Evolutionary conservation across 2,888 invertebrate species (phyloP).

Genomic region (Ethmia dodecea): DNA sequence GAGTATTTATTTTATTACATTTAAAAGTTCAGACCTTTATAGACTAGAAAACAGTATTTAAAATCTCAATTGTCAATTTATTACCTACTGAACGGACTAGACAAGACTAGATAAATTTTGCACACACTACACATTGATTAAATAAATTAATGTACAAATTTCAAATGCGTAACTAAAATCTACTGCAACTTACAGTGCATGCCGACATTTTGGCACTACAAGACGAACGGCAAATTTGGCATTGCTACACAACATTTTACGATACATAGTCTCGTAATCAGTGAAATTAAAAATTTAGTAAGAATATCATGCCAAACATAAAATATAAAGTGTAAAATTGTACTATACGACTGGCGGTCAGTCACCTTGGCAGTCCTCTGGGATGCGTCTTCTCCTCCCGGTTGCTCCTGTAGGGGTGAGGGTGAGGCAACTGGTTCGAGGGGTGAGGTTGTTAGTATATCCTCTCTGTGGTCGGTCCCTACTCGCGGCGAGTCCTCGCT

Average conservation of each 20-base stretch:
- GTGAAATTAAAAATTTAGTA: slow-evolving; percentile 69
- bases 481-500: slow-evolving; percentile 31
- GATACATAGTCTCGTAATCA: slow-evolving; percentile 59
- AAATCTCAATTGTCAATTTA: slow-evolving; percentile 20
- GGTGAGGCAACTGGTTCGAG: slow-evolving; percentile 59
- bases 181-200: slow-evolving; percentile 44
- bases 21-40: slow-evolving; percentile 42
- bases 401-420: slow-evolving; percentile 63
- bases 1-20: slow-evolving; percentile 55
- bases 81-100: slow-evolving; percentile 58
- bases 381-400: slow-evolving; percentile 35
- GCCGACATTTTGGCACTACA: slow-evolving; percentile 67
- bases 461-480: slow-evolving; percentile 53
- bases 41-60: slow-evolving; percentile 38
- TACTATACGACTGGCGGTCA: slow-evolving; percentile 73
- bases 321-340: slow-evolving; percentile 65
- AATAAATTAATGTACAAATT: slow-evolving; percentile 29
- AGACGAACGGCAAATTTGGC: slow-evolving; percentile 64
- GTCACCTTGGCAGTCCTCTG: slow-evolving; percentile 69
- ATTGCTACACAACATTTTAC: slow-evolving; percentile 54
- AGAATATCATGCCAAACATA: slow-evolving; percentile 76
- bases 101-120: slow-evolving; percentile 58
- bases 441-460: slow-evolving; percentile 70
- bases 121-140: slow-evolving; percentile 42
- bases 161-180: slow-evolving; percentile 37